Base-by-base conservation (phyloP, 2,888 invertebrate genomes). In the Ganaspis brasiliensis region DNA sequence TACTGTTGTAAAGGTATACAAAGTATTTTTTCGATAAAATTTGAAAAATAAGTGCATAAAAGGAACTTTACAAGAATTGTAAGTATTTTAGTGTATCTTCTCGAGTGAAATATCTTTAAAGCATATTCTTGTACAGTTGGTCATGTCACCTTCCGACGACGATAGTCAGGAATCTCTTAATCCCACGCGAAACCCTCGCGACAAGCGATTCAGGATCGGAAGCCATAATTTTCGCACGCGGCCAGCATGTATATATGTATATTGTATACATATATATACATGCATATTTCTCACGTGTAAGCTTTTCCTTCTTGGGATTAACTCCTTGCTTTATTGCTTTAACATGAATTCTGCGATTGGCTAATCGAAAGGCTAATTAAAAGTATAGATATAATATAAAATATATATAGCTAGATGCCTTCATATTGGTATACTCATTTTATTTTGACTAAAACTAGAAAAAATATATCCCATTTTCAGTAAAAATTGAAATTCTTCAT, bases 181-280 rank as follows among this genome's bases (percentile, higher is more conserved):
- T 67, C 67, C 67, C 67, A 67, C 67, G 67, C 67, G 40, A 63
- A 63, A 40, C 35, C 40, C 63, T 40, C 40, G 55, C 55, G 55
- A 55, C 55, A 56, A 56, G 56, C 56, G 56, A 24, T 26, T 56
- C 56, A 56, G 21, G 56, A 56, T 67, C 24, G 67, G 67, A 67
- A 67, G 40, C 67, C 67, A 67, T 67, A 67, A 45, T 45, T 67
- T 67, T 67, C 45, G 14, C 67, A 67, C 45, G 26, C 45, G 37
- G 24, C n/a, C 45, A 45, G 61, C 16, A 37, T 61, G 59, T 59
- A 16, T 40, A 40, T 49, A 16, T n/a, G n/a, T 45, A n/a, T 12
- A 49, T 49, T 35, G 9, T 35, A 35, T 35, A 35, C n/a, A 40
- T 2, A 40, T 40, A 4, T 37, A 21, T 45, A 26, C 45, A 26